Evolutionary conservation across 2,888 invertebrate species (phyloP).

Genomic region (Petrophora chlorosata): DNA sequence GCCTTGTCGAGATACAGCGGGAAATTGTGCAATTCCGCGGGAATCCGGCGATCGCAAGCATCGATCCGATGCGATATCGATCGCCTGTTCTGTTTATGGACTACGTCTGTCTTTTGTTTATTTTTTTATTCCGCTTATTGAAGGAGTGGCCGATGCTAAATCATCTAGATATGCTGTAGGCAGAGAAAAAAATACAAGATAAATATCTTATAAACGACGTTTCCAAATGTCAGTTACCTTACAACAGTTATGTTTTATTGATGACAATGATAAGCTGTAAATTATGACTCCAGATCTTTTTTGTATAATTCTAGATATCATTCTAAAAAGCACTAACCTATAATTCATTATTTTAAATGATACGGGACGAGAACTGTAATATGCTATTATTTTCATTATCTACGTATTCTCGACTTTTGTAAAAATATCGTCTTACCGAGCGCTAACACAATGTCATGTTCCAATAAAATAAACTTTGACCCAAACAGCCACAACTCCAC

Average conservation of each 20-base stretch:
- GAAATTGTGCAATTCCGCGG: conserved; percentile 72
- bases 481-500: conserved; percentile 1
- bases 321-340: no score
- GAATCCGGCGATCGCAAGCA: conserved; percentile 65
- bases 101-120: conserved; percentile 30
- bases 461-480: conserved; percentile 15
- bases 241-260: conserved; percentile 8
- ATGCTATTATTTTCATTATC: not conserved
- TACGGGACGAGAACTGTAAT: no score
- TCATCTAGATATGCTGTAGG: conserved; percentile 26
- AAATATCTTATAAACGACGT: conserved; percentile 11
- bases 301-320: not conserved
- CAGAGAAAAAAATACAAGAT: conserved; percentile 13
- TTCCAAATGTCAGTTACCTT: conserved; percentile 13
- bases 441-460: conserved; percentile 3
- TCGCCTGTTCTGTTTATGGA: conserved; percentile 45
- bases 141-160: conserved; percentile 11
- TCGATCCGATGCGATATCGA: conserved; percentile 65
- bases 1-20: conserved; percentile 65
- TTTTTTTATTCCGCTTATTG: conserved; percentile 39
- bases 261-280: conserved; percentile 4
- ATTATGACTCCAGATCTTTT: not conserved
- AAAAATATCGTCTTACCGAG: not conserved
- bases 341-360: no score
- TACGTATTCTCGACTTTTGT: not conserved